Conservation (phyloP, 2,797 vertebrate genomes). For the Periophthalmus magnuspinnatus region DNA sequence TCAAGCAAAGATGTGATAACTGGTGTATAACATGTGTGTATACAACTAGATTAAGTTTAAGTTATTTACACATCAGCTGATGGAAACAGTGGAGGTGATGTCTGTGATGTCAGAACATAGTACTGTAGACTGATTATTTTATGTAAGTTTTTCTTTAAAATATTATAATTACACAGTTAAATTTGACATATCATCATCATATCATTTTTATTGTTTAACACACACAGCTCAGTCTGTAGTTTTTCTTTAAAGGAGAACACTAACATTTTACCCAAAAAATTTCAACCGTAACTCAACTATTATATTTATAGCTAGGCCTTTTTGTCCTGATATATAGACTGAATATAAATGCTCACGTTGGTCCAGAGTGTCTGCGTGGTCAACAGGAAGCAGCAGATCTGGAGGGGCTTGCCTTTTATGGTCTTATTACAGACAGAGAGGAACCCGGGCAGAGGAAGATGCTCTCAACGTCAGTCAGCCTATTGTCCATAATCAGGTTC, state of each 20-base stretch:
- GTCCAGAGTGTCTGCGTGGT: conserved; percentile 29
- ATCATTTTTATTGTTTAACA: too few species aligned
- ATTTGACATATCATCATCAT: too few species aligned
- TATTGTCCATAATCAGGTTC: conserved; percentile 22
- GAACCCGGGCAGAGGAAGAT: conserved; percentile 36
- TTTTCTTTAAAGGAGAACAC: not conserved
- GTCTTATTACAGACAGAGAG: conserved; percentile 37
- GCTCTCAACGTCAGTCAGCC: conserved; percentile 20
- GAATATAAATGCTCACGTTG: conserved; percentile 13
- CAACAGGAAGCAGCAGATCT: conserved; percentile 57
- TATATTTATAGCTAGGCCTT: not conserved
- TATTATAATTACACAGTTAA: too few species aligned
- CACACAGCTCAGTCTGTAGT: too few species aligned
- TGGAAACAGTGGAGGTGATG: not conserved
- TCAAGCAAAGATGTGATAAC: not conserved
- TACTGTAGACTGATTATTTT: not conserved
- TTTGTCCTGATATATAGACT: not conserved
- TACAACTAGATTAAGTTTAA: too few species aligned
- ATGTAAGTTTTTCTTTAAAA: too few species aligned
- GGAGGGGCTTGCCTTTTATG: conserved; percentile 57
- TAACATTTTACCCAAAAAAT: not conserved
- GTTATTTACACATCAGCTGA: too few species aligned
- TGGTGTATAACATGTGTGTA: too few species aligned
- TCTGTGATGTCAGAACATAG: not conserved
- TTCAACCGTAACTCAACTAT: not conserved